Conservation (phyloP, 2,113 vertebrate genomes). For the Ptilonorhynchus violaceus region DNA sequence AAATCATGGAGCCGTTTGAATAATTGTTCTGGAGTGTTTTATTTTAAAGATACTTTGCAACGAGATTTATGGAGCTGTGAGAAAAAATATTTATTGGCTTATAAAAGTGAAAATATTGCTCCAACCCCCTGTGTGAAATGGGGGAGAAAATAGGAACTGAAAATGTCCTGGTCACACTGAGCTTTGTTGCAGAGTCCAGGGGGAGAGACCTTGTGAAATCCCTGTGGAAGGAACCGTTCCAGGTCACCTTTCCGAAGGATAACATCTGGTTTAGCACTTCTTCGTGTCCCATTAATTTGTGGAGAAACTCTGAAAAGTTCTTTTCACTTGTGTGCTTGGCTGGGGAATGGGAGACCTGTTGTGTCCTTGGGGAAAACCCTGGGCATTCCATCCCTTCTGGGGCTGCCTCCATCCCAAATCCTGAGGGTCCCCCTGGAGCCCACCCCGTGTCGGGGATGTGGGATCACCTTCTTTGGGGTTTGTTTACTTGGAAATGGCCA, state of each 20-base stretch:
- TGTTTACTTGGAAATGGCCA: not conserved
- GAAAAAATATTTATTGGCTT: not conserved
- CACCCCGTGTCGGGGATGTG: not conserved
- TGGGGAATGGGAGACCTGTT: not conserved
- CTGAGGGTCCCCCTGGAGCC: not conserved
- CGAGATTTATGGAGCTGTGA: not conserved
- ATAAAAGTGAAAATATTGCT: constrained; percentile 49
- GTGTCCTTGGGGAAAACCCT: not conserved
- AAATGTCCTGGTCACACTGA: not conserved
- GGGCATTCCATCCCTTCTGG: too few species aligned
- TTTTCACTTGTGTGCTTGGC: not conserved
- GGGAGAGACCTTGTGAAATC: constrained; percentile 37
- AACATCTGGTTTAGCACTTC: not conserved
- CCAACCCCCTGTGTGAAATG: constrained; percentile 48
- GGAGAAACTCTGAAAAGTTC: rapidly evolving
- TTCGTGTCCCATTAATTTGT: not conserved
- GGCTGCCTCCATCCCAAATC: not conserved
- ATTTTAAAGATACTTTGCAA: not conserved
- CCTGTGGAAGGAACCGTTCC: not conserved
- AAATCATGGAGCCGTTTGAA: not conserved
- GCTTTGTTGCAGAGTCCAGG: not conserved
- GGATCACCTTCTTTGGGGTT: not conserved
- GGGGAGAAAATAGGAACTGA: constrained; percentile 56
- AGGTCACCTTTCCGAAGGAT: not conserved
- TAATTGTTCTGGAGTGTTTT: not conserved